Evolutionary conservation across 1,140 invertebrate genomes (phyloP), one percentile per base, ranked within the genome.

Genomic region (Eupeodes corollae): DNA sequence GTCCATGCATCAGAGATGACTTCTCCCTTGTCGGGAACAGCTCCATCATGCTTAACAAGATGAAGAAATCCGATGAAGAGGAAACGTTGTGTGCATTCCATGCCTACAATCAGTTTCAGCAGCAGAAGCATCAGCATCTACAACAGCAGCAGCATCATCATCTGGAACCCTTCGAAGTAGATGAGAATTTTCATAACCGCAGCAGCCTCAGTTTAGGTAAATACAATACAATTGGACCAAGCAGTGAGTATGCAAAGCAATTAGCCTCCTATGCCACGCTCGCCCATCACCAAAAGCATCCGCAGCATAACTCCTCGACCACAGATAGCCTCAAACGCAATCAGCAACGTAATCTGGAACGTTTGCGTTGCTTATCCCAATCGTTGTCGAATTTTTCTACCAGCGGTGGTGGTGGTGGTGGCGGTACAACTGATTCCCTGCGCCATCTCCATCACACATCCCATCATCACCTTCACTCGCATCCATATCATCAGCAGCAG

Each of bases 171-270:
- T 9, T 34, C 35, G 35, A 37, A 37, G 13, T 3, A 37, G 21
- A 26, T 8, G 3, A 5, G 21, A 8, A 26, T 26, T 5, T 8
- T 26, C 33, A 44, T 41, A 42, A 33, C 18, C 14, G 39, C 19
- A 21, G 35, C 19, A 34, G 51, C 44, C 47, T 30, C 34, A 57
- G 39, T 19, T 33, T 48, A 21, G 57, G 55, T 47, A 67, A 67
- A 55, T 67, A 64, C 46, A 67, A 67, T 42, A 67, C 63, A 19
- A 64, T 67, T 42, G 63, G 63, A 18, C 61, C 63, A 31, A 64
- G 59, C 49, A 66, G 59, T 55, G 63, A 63, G 46, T 67, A 62
- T 57, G 57, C 56, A 1, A 49, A 59, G 10, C 62, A 65, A 37
- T 50, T 65, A 52, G 62, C 59, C 19, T 51, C 61, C 42, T 62